Evolutionary conservation across 1,140 invertebrate species (phyloP), one percentile per base, ranked within the genome.

Genomic region (Zophobas atratus): DNA sequence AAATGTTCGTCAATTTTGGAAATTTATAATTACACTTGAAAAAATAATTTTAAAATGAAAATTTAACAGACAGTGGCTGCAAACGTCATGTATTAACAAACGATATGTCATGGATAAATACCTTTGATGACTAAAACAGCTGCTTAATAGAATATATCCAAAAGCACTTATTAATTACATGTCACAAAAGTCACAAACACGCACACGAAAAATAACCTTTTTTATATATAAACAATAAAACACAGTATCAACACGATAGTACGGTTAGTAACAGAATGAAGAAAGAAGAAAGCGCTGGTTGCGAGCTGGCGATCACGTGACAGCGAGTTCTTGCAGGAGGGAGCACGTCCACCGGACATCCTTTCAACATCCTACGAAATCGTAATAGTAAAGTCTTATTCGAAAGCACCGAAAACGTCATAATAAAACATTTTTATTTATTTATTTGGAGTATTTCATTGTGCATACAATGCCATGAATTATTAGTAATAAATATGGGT

Each of bases 221-320:
- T 43, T 20, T 32, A n/a, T 2, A 6, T 32, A 67, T 41, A 43
- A 67, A 67, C 60, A 67, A 43, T 41, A 67, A 20, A 67, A 5
- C 60, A 67, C 60, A 43, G n/a, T 32, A 48, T 67, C n/a, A 67
- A 41, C 39, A 67, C 60, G 38, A 53, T 56, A 55, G 36, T 33
- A 73, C 49, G 71, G 51, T 56, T 73, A 20, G 55, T 56, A 55
- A 63, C 32, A 48, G 73, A 76, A 67, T 76, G 74, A 76, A 76
- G 74, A 76, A 76, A 76, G 74, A 76, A 76, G 74, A 76, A 76
- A 76, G 74, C 74, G 57, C 56, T 63, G 57, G 74, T 46, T 57
- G 74, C 57, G 74, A 76, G 56, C 70, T 76, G 6, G 34, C 34
- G 57, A 51, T 76, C 74, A 76, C 74, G 74, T 76, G 74, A 76